Conservation (phyloP, 2,888 invertebrate species). For the Heliconius sara region DNA sequence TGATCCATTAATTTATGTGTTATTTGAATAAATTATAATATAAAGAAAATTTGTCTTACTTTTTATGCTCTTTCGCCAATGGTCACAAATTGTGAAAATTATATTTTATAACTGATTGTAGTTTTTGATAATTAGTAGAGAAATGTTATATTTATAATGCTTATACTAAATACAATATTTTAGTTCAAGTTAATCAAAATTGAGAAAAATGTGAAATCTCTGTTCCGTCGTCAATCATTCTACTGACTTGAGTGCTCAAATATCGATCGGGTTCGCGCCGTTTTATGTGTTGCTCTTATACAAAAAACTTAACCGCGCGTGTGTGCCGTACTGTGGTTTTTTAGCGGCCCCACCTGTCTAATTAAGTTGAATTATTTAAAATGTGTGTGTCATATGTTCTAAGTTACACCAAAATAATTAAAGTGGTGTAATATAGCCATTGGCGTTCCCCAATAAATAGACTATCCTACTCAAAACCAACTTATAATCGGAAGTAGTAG, state of each 20-base stretch:
- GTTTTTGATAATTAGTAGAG: background rate
- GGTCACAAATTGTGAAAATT: background rate
- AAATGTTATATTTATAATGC: background rate
- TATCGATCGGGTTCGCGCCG: slow-evolving; percentile 75
- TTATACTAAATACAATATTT: background rate
- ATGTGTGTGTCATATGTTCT: no score
- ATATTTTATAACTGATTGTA: background rate
- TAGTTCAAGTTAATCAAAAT: background rate
- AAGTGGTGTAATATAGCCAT: no score
- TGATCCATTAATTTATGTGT: slow-evolving; percentile 68
- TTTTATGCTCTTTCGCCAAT: background rate
- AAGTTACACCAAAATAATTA: no score
- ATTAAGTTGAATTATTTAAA: no score
- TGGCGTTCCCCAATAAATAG: no score
- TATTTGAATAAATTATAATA: slow-evolving; percentile 38
- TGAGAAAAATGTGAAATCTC: background rate
- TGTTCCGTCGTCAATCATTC: background rate
- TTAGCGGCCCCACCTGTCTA: no score
- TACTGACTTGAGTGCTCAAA: slow-evolving; percentile 34
- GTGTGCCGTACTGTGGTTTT: no score
- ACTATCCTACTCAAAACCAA: no score
- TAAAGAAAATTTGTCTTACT: slow-evolving; percentile 1
- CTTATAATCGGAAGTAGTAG: no score
- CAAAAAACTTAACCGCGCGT: background rate
- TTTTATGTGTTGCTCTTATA: slow-evolving; percentile 54